These are phyloP conservation scores for Microcebus griseorufus DNA, from an alignment of 2,113 vertebrate species.

Conservation along the genomic window DNA sequence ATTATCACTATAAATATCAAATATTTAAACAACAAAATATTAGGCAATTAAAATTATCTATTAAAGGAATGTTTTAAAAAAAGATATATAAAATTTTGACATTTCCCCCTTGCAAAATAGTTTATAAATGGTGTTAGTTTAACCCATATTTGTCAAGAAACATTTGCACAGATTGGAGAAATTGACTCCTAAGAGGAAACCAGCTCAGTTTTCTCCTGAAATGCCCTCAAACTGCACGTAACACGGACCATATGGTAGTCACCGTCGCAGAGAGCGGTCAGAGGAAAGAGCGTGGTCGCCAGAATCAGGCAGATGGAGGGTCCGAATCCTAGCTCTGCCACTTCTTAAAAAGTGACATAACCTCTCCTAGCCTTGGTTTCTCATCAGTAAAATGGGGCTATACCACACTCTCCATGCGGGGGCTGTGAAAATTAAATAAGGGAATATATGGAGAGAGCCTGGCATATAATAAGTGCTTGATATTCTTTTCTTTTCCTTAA, in stretches of 20 bases:
- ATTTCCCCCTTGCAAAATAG: conserved; percentile 69
- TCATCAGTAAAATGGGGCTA: conserved; percentile 38
- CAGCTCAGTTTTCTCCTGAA: conserved; percentile 55
- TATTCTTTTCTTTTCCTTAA: not conserved
- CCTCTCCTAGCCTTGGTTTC: conserved; percentile 35
- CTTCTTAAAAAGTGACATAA: conserved; percentile 28
- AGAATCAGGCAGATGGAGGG: conserved; percentile 55
- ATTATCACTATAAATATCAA: conserved; percentile 53
- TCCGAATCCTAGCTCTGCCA: not conserved
- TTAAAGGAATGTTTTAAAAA: conserved; percentile 66
- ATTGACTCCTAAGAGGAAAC: conserved; percentile 61
- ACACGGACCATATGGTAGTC: conserved; percentile 43
- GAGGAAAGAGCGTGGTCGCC: not conserved
- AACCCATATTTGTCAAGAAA: conserved; percentile 72
- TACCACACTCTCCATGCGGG: not conserved
- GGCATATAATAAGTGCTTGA: not conserved
- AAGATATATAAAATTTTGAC: conserved; percentile 74
- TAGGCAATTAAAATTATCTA: conserved; percentile 79
- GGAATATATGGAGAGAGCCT: not conserved
- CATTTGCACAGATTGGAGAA: conserved; percentile 63
- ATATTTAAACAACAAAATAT: conserved; percentile 78
- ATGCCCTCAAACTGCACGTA: conserved; percentile 32
- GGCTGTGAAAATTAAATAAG: not conserved
- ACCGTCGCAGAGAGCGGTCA: not conserved
- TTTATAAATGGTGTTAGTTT: conserved; percentile 73